Evolutionary conservation across 2,113 vertebrate species (phyloP).

Genomic region (Diadophis punctatus): DNA sequence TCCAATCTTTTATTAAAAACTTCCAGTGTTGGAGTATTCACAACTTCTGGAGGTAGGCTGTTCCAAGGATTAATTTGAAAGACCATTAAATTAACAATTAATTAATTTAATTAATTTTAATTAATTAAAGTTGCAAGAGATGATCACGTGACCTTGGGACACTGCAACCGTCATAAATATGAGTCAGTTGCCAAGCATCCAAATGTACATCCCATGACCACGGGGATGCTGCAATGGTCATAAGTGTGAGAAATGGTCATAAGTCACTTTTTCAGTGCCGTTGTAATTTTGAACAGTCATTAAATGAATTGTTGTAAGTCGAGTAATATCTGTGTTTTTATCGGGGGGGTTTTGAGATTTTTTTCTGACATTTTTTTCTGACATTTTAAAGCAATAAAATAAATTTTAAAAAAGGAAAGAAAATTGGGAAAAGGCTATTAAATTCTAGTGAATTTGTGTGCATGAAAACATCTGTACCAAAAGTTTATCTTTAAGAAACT

Average conservation of each 20-base stretch:
- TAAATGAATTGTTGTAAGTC: not conserved
- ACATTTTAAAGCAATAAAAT: not conserved
- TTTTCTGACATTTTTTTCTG: not conserved
- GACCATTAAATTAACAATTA: too few relatives aligned
- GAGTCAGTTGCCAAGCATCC: not conserved
- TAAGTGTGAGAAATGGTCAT: not conserved
- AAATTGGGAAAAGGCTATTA: constrained; percentile 33
- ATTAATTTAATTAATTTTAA: too few relatives aligned
- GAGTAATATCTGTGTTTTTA: too few relatives aligned
- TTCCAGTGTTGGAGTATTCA: too few relatives aligned
- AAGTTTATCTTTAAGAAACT: constrained; percentile 66
- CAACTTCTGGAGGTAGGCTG: too few relatives aligned
- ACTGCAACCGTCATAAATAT: not conserved
- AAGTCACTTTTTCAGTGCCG: not conserved
- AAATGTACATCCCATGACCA: not conserved
- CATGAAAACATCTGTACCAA: constrained; percentile 58
- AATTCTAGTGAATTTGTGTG: constrained; percentile 53
- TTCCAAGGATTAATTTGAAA: too few relatives aligned
- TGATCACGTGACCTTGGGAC: not conserved
- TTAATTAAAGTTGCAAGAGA: too few relatives aligned
- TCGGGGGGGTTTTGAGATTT: not conserved
- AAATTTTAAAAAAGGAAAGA: constrained; percentile 26
- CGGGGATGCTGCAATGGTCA: not conserved
- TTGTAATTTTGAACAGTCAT: not conserved
- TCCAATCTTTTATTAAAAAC: too few relatives aligned